Evolutionary conservation across 1,140 invertebrate species (phyloP).

Genomic region (Anthonomus grandis): DNA sequence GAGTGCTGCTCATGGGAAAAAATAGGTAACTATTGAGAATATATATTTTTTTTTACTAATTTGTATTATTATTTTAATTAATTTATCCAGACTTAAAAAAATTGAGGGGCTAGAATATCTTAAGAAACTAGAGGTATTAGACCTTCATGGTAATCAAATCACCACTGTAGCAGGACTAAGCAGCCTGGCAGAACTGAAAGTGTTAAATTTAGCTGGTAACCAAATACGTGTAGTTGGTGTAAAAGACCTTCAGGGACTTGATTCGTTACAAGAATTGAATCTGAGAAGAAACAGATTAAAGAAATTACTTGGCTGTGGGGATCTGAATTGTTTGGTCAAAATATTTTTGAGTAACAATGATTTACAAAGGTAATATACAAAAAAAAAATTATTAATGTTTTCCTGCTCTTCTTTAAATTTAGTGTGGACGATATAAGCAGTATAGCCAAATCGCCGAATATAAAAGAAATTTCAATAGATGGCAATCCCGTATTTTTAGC

Average conservation of each 20-base stretch:
- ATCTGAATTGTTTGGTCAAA: slow-evolving; percentile 75
- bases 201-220: slow-evolving; percentile 89
- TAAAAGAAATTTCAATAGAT: slow-evolving; percentile 81
- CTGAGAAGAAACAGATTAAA: slow-evolving; percentile 79
- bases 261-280: slow-evolving; percentile 79
- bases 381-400: not conserved
- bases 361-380: slow-evolving; percentile 60
- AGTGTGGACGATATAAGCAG: slow-evolving; percentile 80
- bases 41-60: too few species aligned
- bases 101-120: slow-evolving; percentile 73
- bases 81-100: slow-evolving; percentile 60
- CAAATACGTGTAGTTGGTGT: slow-evolving; percentile 70
- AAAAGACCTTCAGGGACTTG: slow-evolving; percentile 72
- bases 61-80: not conserved
- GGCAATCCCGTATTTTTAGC: slow-evolving; percentile 77
- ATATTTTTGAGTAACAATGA: slow-evolving; percentile 85
- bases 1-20: slow-evolving; percentile 86
- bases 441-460: slow-evolving; percentile 65
- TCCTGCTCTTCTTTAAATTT: slow-evolving; percentile 13
- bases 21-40: slow-evolving; percentile 58
- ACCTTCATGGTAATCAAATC: slow-evolving; percentile 88
- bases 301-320: slow-evolving; percentile 75
- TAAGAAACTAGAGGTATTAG: slow-evolving; percentile 78
- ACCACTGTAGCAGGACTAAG: slow-evolving; percentile 60
- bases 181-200: slow-evolving; percentile 69